These are phyloP conservation scores for Pristionchus entomophagus DNA, from an alignment of 2,888 invertebrate genomes.

Conservation along the genomic window DNA sequence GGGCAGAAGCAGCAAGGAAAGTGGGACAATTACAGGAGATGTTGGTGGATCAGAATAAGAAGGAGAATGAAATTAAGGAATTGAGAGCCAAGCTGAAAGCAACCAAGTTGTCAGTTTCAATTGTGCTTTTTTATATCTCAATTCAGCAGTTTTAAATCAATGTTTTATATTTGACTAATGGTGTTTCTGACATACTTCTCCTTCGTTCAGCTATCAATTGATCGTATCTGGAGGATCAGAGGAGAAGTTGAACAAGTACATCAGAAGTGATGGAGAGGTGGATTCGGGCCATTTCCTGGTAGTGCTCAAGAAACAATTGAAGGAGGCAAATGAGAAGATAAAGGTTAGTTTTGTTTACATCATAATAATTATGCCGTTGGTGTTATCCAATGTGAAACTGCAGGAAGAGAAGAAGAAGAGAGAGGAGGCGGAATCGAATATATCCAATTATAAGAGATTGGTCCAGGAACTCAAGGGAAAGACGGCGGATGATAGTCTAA, in stretches of 20 bases:
- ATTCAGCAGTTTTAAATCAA: too few relatives aligned
- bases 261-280: slow-evolving; percentile 25
- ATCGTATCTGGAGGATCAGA: slow-evolving; percentile 6
- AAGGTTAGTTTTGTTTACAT: not conserved
- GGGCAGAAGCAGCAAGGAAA: not conserved
- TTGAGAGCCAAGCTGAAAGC: slow-evolving; percentile 15
- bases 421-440: not conserved
- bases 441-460: slow-evolving; percentile 1
- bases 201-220: slow-evolving; percentile 14
- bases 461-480: not conserved
- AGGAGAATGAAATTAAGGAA: not conserved
- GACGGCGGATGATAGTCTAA: not conserved
- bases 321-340: slow-evolving; percentile 5
- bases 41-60: slow-evolving; percentile 20
- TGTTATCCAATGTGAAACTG: not conserved
- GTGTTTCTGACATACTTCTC: not conserved
- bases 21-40: slow-evolving; percentile 1
- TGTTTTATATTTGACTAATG: too few relatives aligned
- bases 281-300: slow-evolving; percentile 1
- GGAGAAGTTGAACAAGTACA: not conserved
- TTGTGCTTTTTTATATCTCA: too few relatives aligned
- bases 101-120: slow-evolving; percentile 35
- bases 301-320: not conserved
- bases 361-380: not conserved
- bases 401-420: not conserved